Conservation (phyloP, 2,797 vertebrate genomes). For the Eupleurogrammus muticus region DNA sequence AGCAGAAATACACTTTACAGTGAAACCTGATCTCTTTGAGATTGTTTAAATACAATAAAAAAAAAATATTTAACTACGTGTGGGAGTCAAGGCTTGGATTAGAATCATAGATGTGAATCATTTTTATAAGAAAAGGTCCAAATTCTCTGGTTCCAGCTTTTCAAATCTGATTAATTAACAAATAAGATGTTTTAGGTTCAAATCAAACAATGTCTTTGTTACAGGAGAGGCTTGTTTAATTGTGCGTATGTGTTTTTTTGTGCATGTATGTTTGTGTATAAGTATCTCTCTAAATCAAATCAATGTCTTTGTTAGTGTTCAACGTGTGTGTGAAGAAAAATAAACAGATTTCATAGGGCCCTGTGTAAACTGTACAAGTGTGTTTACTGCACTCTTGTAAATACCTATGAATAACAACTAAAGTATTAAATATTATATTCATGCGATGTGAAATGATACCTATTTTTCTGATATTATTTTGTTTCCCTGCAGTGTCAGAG, state of each 20-base stretch:
- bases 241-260: neutral
- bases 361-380: too few species aligned
- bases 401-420: too few species aligned
- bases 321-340: conserved; percentile 16
- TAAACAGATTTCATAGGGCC: too few species aligned
- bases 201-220: conserved; percentile 10
- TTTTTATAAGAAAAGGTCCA: too few species aligned
- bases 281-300: conserved; percentile 35
- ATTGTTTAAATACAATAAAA: too few species aligned
- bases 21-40: too few species aligned
- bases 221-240: neutral
- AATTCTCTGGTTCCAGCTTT: too few species aligned
- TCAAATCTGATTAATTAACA: too few species aligned
- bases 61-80: too few species aligned
- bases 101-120: too few species aligned
- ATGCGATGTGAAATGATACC: neutral
- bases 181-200: too few species aligned
- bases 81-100: neutral
- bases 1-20: neutral
- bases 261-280: neutral
- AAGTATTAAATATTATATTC: neutral
- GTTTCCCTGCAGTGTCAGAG: conserved; percentile 42
- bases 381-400: too few species aligned
- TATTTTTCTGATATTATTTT: neutral
- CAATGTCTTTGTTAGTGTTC: conserved; percentile 23